Conservation (phyloP, 2,797 vertebrate species). For the Alcedo atthis region DNA sequence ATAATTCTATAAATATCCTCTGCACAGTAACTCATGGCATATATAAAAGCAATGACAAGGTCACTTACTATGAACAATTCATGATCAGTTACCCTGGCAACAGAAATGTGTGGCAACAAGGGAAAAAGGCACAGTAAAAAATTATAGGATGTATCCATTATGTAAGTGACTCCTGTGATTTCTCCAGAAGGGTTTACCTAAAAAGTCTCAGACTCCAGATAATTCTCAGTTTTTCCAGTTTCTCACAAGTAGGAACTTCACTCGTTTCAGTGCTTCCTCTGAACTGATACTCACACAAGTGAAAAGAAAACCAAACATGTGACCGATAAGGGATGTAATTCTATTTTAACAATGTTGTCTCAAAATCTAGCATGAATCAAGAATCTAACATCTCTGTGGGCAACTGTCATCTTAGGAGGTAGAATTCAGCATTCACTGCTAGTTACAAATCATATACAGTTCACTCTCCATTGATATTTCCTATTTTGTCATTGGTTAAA, state of each 20-base stretch:
- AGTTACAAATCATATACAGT: not conserved
- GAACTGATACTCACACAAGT: not conserved
- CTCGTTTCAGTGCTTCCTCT: not conserved
- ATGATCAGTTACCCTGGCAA: constrained; percentile 75
- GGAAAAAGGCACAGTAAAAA: constrained; percentile 59
- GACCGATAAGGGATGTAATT: not conserved
- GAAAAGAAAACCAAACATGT: not conserved
- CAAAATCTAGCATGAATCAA: not conserved
- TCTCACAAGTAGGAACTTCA: not conserved
- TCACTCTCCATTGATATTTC: not conserved
- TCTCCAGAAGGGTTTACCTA: not conserved
- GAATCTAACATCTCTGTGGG: not conserved
- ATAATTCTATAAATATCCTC: constrained; percentile 73
- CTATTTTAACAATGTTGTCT: not conserved
- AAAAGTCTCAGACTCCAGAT: not conserved
- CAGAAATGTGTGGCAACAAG: constrained; percentile 57
- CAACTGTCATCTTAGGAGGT: not conserved
- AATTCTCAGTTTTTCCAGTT: not conserved
- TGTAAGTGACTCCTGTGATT: not conserved
- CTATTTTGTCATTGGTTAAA: not conserved
- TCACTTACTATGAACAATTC: constrained; percentile 73
- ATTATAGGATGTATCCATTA: constrained; percentile 47
- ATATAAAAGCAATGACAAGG: constrained; percentile 74
- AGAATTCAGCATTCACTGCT: not conserved
- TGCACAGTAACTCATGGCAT: constrained; percentile 59